Conservation (phyloP, 2,113 vertebrate species). For the Cathartes aura region DNA sequence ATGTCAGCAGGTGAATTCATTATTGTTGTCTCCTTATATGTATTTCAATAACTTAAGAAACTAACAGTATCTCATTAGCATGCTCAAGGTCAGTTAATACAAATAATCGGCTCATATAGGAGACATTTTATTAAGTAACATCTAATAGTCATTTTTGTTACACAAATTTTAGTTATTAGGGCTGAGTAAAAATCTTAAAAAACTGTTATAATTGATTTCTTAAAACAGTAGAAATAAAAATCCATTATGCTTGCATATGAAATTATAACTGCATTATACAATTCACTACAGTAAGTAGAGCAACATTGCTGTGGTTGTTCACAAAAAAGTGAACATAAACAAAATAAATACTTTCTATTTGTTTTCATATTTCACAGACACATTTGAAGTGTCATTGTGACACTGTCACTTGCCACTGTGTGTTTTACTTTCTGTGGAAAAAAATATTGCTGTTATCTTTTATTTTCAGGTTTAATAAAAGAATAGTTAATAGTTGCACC, state of each 20-base stretch:
- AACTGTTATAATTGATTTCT: neutral
- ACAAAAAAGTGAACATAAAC: neutral
- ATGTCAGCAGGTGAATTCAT: neutral
- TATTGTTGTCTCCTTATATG: neutral
- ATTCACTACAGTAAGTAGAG: neutral
- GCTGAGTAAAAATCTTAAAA: neutral
- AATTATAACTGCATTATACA: conserved; percentile 15
- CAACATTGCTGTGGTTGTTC: neutral
- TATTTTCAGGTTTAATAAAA: conserved; percentile 70
- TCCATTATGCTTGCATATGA: neutral
- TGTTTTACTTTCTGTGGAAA: conserved; percentile 22
- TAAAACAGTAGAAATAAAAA: neutral
- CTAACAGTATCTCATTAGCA: neutral
- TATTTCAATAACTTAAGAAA: neutral
- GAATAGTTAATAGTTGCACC: neutral
- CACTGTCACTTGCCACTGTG: conserved; percentile 21
- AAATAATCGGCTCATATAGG: neutral
- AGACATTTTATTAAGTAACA: neutral
- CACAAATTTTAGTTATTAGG: neutral
- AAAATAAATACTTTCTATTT: neutral
- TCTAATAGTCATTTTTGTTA: neutral
- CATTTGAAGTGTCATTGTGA: conserved; percentile 7
- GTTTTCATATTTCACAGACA: conserved; percentile 20
- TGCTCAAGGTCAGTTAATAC: neutral
- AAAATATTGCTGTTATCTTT: conserved; percentile 63